Percentiles rank a stretch among this genome's conserved stretches.
These are phyloP conservation scores for Bagarius yarrelli DNA, from an alignment of 2,113 vertebrate genomes.

Conservation along the genomic window DNA sequence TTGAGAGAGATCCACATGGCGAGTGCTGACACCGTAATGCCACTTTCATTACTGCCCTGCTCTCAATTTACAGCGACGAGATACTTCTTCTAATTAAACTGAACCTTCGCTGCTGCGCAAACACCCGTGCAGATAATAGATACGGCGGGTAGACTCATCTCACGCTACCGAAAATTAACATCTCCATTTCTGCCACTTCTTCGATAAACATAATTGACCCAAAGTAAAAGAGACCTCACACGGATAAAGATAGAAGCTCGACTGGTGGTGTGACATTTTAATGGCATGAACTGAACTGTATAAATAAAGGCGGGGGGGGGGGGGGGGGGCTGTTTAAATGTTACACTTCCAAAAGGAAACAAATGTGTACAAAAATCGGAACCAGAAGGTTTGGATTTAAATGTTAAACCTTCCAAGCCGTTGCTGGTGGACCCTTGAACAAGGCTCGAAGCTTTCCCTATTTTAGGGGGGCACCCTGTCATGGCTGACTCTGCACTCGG, in stretches of 20 bases:
- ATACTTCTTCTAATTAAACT: slow-evolving; percentile 40
- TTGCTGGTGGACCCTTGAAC: too few relatives aligned
- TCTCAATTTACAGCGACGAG: slow-evolving; percentile 25
- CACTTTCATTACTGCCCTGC: slow-evolving; percentile 25
- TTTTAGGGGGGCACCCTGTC: too few relatives aligned
- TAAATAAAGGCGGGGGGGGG: too few relatives aligned
- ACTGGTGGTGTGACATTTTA: slow-evolving; percentile 36
- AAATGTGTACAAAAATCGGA: too few relatives aligned
- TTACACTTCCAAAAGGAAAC: too few relatives aligned
- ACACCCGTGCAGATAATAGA: slow-evolving; percentile 32
- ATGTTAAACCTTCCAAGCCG: too few relatives aligned
- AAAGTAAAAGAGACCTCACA: slow-evolving; percentile 3
- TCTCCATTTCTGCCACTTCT: not conserved
- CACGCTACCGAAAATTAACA: slow-evolving; percentile 4
- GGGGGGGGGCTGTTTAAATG: too few relatives aligned
- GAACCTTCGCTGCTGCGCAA: not conserved
- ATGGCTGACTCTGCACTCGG: too few relatives aligned
- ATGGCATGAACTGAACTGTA: slow-evolving; percentile 6
- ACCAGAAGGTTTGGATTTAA: too few relatives aligned
- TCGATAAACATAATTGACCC: slow-evolving; percentile 8
- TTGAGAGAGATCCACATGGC: not conserved
- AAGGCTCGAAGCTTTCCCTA: too few relatives aligned
- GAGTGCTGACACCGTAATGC: slow-evolving; percentile 15
- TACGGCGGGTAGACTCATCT: not conserved
- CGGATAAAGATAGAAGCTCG: not conserved